A percentile compares a stretch with the other conserved stretches of the same genome.
Conservation (phyloP, 2,888 invertebrate genomes). For the Epinotia demarniana region DNA sequence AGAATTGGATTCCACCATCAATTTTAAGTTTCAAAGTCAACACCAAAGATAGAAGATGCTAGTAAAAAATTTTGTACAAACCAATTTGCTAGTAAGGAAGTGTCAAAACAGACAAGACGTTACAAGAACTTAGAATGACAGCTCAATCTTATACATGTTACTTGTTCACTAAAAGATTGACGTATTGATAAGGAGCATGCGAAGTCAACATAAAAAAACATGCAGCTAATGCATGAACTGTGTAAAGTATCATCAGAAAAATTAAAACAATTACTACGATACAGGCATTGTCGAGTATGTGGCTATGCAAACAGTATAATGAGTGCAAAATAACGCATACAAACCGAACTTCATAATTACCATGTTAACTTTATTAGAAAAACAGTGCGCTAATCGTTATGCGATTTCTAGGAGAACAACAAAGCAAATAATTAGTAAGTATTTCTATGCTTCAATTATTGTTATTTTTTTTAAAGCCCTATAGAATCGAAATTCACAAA, state of each 20-base stretch:
- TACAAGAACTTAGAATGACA: background rate
- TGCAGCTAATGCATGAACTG: conserved; percentile 19
- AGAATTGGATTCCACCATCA: background rate
- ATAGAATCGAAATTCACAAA: too few species aligned
- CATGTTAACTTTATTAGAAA: too few species aligned
- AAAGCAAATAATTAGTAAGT: too few species aligned
- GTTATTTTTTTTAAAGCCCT: too few species aligned
- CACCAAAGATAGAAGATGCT: background rate
- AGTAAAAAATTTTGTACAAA: background rate
- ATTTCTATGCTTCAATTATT: too few species aligned
- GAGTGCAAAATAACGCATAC: background rate
- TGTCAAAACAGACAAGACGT: background rate
- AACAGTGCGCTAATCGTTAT: too few species aligned
- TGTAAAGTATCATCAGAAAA: conserved; percentile 11
- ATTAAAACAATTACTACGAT: background rate
- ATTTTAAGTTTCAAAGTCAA: background rate
- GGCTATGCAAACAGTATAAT: conserved; percentile 11
- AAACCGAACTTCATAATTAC: too few species aligned
- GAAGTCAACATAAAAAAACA: background rate
- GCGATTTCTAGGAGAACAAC: too few species aligned
- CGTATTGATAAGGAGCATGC: conserved; percentile 8
- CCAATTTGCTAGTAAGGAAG: background rate
- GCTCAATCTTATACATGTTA: background rate
- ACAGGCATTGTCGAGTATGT: background rate
- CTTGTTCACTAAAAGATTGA: background rate